Evolutionary conservation across 2,113 vertebrate species (phyloP).

Genomic region (Collichthys lucidus): DNA sequence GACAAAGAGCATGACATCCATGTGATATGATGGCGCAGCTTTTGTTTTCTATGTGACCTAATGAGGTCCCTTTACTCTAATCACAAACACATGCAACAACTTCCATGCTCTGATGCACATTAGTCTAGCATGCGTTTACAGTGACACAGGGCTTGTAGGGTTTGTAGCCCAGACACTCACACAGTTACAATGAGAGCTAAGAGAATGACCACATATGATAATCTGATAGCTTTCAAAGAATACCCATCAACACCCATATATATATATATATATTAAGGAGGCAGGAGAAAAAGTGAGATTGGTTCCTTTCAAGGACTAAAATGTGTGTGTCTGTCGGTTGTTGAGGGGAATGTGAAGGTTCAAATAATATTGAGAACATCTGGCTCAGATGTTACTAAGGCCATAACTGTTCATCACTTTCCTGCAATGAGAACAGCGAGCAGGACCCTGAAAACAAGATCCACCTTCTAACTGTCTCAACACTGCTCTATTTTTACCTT

Average conservation of each 20-base stretch:
- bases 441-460: constrained; percentile 18
- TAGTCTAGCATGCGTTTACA: constrained; percentile 70
- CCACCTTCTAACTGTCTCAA: constrained; percentile 10
- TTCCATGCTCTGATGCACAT: constrained; percentile 79
- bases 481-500: constrained; percentile 34
- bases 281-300: neutral
- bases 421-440: constrained; percentile 8
- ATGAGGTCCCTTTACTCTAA: constrained; percentile 29
- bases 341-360: constrained; percentile 7
- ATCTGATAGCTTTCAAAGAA: constrained; percentile 77
- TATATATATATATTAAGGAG: neutral
- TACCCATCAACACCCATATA: constrained; percentile 25
- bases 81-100: constrained; percentile 67
- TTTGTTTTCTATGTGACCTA: neutral
- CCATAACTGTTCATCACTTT: constrained; percentile 25
- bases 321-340: neutral
- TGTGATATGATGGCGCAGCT: neutral
- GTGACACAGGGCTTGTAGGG: constrained; percentile 26
- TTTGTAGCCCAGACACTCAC: constrained; percentile 47
- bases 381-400: constrained; percentile 16
- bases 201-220: constrained; percentile 44
- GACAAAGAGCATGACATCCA: neutral
- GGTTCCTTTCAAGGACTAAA: constrained; percentile 10
- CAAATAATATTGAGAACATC: constrained; percentile 45
- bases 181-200: constrained; percentile 35